A percentile compares a stretch with the other conserved stretches of the same genome.
Evolutionary conservation across 2,113 vertebrate genomes (phyloP).

Genomic region (Papio anubis): DNA sequence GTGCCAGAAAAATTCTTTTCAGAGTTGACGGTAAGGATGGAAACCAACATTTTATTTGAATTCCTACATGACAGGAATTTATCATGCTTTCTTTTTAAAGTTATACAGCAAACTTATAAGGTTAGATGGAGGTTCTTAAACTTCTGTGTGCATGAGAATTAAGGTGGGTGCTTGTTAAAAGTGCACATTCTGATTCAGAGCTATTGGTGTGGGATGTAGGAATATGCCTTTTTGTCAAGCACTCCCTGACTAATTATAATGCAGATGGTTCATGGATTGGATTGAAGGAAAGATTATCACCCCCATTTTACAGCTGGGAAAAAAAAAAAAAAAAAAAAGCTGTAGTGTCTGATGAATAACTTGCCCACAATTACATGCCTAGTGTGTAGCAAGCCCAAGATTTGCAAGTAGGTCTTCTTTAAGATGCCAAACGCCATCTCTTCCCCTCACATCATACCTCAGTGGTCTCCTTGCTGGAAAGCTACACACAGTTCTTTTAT

Average conservation of each 20-base stretch:
- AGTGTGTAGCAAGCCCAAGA: background rate
- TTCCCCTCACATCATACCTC: background rate
- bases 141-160: background rate
- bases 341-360: background rate
- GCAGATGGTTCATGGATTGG: background rate
- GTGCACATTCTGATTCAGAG: background rate
- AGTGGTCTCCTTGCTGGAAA: background rate
- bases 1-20: background rate
- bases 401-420: background rate
- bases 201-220: background rate
- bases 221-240: background rate
- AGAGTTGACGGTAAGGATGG: background rate
- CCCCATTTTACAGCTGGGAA: background rate
- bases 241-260: background rate
- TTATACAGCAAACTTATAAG: background rate
- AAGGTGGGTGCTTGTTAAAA: background rate
- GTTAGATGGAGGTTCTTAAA: background rate
- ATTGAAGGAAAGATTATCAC: background rate
- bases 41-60: slow-evolving; percentile 20
- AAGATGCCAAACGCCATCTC: background rate
- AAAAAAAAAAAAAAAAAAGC: slow-evolving; percentile 7
- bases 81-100: background rate
- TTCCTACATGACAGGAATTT: background rate
- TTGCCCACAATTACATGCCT: background rate
- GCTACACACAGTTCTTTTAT: background rate